Evolutionary conservation across 2,797 vertebrate genomes (phyloP).

Genomic region (Gallinago nigripennis): DNA sequence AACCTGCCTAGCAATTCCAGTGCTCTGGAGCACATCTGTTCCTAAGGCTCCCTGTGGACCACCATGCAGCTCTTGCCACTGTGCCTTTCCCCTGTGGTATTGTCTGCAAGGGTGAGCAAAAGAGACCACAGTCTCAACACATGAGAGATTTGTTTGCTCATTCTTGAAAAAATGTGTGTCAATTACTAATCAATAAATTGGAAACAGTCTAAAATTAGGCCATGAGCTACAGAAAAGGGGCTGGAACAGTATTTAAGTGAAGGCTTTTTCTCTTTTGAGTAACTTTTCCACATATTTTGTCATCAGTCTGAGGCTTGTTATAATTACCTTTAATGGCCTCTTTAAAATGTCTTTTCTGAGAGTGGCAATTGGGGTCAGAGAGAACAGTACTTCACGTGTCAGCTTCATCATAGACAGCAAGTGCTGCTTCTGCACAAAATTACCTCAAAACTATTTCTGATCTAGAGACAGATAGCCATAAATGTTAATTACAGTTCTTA

Average conservation of each 20-base stretch:
- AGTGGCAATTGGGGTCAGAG: not conserved
- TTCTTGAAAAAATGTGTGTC: not conserved
- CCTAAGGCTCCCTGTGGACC: not conserved
- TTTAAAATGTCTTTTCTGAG: not conserved
- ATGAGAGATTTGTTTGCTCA: not conserved
- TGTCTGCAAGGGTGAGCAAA: not conserved
- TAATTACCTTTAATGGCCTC: not conserved
- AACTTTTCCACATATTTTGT: not conserved
- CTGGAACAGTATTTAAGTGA: not conserved
- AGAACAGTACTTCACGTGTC: not conserved
- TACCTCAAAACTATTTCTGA: not conserved
- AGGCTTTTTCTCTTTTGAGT: not conserved
- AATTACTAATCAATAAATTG: not conserved
- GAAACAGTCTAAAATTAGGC: not conserved
- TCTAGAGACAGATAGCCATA: not conserved
- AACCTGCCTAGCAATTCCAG: not conserved
- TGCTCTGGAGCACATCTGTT: not conserved
- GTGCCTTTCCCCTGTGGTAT: not conserved
- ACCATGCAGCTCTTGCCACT: not conserved
- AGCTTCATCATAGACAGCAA: not conserved
- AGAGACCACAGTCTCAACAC: rapidly evolving
- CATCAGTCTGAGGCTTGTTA: not conserved
- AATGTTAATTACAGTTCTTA: not conserved
- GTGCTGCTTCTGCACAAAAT: not conserved
- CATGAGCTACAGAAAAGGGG: not conserved